phyloP scores from a whole-genome alignment of 2,113 vertebrate genomes.

The Dromiciops gliroides region DNA sequence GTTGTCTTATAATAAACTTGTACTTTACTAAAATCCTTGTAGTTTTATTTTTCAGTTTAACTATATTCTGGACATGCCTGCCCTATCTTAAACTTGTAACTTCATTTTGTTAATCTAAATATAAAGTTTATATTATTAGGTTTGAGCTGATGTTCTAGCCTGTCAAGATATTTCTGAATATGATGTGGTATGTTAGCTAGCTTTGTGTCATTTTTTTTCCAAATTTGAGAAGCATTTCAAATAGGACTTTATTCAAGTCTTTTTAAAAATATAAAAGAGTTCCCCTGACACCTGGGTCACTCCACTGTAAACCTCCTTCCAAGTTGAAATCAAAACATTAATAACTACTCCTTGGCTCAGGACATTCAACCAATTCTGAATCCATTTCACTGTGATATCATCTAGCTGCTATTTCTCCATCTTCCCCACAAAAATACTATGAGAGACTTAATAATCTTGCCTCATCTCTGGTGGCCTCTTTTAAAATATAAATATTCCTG shows the following conservation, averaged over 20 bases:
- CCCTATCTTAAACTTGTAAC: not conserved
- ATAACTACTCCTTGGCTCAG: not conserved
- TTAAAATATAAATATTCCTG: not conserved
- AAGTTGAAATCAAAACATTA: not conserved
- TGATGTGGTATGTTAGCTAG: not conserved
- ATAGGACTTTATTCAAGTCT: not conserved
- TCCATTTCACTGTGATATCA: not conserved
- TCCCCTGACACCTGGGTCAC: not conserved
- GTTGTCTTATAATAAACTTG: not conserved
- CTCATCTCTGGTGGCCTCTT: not conserved
- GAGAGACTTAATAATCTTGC: not conserved
- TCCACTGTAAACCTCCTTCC: not conserved
- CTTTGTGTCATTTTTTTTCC: not conserved
- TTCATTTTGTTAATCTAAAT: not conserved
- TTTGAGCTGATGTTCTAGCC: not conserved
- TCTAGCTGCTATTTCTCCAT: not conserved
- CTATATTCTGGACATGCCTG: not conserved
- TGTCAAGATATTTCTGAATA: not conserved
- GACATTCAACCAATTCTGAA: not conserved
- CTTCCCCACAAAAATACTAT: not conserved
- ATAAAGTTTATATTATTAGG: not conserved
- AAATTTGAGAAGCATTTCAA: not conserved
- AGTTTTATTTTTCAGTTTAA: not conserved
- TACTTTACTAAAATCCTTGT: not conserved
- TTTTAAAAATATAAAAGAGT: not conserved